Conservation (phyloP, 2,113 vertebrate species). For the Solenodon paradoxus region DNA sequence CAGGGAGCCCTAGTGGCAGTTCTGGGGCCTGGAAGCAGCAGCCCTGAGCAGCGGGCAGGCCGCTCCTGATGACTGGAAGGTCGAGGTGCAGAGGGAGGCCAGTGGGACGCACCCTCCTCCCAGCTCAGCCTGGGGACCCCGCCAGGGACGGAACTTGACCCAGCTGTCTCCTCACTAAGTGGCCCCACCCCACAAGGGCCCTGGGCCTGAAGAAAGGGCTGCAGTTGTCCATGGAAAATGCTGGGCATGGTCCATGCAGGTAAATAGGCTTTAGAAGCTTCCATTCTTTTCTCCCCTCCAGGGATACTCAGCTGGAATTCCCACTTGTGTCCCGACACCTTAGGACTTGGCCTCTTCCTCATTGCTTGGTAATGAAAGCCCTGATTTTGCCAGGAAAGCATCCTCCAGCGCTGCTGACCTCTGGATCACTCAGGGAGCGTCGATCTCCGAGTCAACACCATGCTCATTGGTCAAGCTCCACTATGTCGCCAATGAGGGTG, state of each 20-base stretch:
- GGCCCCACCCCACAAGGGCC: fast-evolving
- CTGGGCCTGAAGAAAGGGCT: no score
- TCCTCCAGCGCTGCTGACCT: fast-evolving
- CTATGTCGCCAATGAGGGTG: fast-evolving
- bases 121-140: no score
- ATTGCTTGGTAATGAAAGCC: fast-evolving
- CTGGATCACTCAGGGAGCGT: fast-evolving
- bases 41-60: no score
- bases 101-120: no score
- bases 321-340: fast-evolving
- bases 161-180: background rate
- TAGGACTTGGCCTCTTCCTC: no score
- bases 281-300: background rate
- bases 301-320: background rate
- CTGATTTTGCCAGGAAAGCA: background rate
- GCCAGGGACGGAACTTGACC: no score
- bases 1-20: no score
- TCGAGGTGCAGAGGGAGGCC: no score
- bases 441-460: background rate
- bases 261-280: background rate
- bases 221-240: fast-evolving
- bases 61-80: no score
- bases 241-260: fast-evolving
- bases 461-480: fast-evolving
- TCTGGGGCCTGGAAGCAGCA: no score